Base-by-base conservation (phyloP, 2,888 invertebrate genomes). In the Drosophila lacicola region DNA sequence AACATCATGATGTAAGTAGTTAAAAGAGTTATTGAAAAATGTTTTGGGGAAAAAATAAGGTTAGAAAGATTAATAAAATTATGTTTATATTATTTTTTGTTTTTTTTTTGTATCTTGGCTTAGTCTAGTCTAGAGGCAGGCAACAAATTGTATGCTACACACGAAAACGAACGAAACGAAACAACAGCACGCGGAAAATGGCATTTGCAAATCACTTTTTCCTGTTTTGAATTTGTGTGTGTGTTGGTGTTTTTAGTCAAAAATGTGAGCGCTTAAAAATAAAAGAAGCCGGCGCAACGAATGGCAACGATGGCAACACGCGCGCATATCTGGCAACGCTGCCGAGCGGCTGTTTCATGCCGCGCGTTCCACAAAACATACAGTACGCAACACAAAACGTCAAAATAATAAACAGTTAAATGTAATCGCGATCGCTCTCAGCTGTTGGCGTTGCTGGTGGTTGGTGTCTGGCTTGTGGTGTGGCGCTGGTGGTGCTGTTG, bases 91-190 rank as follows among this genome's bases (percentile, higher is more conserved):
- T 42, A 58, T 21, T 61, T 39, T 65, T 55, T 63, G 1, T 17
- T 50, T 57, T 19, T 66, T 34, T 62, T 33, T 83, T 66, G 74
- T 74, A 69, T 79, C 68, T 85, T 72, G 60, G 50, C 74, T 73
- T 56, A 56, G 42, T 57, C 76, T 63, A 66, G 11, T 45, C 76
- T 75, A 66, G 33, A 42, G 58, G 58, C 82, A 82, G 80, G 82
- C 82, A 82, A 82, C 56, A 74, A 74, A 58, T 47, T 47, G 36
- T 61, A 72, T 61, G 66, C 66, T 70, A 65, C 67, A 62, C 66
- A 73, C 74, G 50, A 47, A 62, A 63, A 74, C 78, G 49, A 47
- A 37, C 50, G 25, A 60, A 69, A 78, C 29, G 37, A 41, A 75
- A 58, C 14, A 25, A 25, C 25, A 21, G 21, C 21, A 70, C 51